These are phyloP conservation scores for Erpobdella octoculata DNA, from an alignment of 2,888 invertebrate species.

Conservation along the genomic window DNA sequence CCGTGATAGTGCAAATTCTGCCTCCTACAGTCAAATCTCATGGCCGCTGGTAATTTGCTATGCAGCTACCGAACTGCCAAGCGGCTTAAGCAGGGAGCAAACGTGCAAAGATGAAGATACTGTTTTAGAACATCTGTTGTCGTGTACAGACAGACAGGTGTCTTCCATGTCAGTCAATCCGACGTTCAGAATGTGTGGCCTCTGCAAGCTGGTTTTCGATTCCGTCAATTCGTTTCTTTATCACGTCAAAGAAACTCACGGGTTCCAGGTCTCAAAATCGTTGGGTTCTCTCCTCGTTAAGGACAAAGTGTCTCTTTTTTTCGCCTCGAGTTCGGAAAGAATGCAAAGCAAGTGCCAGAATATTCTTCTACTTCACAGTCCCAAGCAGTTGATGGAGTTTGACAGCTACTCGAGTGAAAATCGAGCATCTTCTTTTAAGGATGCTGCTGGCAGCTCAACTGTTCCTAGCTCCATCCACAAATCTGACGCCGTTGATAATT, in stretches of 20 bases:
- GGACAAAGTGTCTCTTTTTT: neutral
- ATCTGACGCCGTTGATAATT: neutral
- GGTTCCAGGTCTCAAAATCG: neutral
- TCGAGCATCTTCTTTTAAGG: no score
- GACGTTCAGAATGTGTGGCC: slow-evolving; percentile 4
- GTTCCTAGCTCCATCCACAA: neutral
- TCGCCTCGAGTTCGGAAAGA: slow-evolving; percentile 5
- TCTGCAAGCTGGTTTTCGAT: neutral
- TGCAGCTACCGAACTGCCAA: slow-evolving; percentile 3
- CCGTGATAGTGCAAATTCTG: neutral
- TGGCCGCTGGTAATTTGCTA: slow-evolving; percentile 14
- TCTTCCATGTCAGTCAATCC: neutral
- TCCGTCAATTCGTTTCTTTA: slow-evolving; percentile 5
- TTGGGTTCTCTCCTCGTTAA: neutral
- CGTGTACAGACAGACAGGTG: neutral
- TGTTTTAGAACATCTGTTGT: neutral
- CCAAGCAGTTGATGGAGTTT: neutral
- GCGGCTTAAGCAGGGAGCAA: neutral
- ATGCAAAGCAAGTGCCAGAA: neutral
- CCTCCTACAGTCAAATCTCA: neutral
- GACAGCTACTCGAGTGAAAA: neutral
- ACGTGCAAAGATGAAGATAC: no score
- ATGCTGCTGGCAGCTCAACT: neutral
- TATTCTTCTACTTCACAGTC: slow-evolving; percentile 1
- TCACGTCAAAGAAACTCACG: neutral